Base-by-base conservation (phyloP, 2,888 invertebrate species). In the Sarcophaga rosellei region DNA sequence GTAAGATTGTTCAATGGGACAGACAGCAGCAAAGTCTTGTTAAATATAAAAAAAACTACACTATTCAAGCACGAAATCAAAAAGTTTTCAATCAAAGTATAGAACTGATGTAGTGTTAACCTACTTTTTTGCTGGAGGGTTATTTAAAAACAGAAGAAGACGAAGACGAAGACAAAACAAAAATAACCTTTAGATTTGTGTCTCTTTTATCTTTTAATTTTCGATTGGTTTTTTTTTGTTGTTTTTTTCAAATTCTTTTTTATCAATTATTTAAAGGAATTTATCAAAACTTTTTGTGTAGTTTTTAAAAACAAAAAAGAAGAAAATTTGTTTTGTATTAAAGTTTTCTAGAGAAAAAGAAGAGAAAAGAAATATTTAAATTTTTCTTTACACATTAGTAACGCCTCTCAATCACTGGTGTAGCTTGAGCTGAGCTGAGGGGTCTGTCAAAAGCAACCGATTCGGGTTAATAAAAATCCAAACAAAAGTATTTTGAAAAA, bases 381-480 rank as follows among this genome's bases (percentile, higher is more conserved):
- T 77, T 61, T 66, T 81, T 84, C 69, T 81, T 53, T 53, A 15
- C 53, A 45, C 80, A 86, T 86, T 83, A 77, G 80, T 81, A 70
- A 84, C 81, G 83, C 86, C 77, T 81, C 74, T 83, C 81, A 84
- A 25, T 80, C 73, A 59, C 12, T 15, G 12, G 68, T 35, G n/a
- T 10, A 70, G 66, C 35, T 61, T 61, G 61, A 78, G 63, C 4
- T 15, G 53, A 35, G 35, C 10, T 35, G 8, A 35, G 35, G 35
- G 35, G 35, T 10, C 35, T 53, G 4, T 53, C 17, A 53, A 53
- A 53, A 53, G 53, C 53, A 12, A 53, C 17, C 1, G 17, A 53
- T 35, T 53, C 17, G 53, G 17, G 4, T 15, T 53, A 53, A 53
- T 53, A 53, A 53, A 53, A 53, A 15, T 3, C 12, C 12, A 53